Evolutionary conservation across 1,140 invertebrate genomes (phyloP).

Genomic region (Trinorchestia longiramus): DNA sequence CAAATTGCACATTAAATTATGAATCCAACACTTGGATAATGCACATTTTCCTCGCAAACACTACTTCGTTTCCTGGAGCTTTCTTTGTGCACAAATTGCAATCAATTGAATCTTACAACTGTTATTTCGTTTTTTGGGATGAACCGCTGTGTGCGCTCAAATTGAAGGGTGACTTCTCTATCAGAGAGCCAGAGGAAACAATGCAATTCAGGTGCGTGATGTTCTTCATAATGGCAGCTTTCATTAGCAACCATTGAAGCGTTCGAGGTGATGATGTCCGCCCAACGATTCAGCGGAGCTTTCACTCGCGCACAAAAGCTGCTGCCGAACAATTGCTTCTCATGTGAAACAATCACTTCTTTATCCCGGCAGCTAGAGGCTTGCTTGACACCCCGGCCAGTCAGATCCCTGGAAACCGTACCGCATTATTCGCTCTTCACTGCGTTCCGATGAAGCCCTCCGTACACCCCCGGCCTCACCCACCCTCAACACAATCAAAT

Average conservation of each 20-base stretch:
- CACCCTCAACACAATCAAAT: not conserved
- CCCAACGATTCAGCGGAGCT: slow-evolving; percentile 31
- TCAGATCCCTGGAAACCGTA: not conserved
- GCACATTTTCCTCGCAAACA: not conserved
- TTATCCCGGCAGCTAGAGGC: slow-evolving; percentile 12
- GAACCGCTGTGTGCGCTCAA: not conserved
- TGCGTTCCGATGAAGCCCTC: not conserved
- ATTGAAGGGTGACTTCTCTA: not conserved
- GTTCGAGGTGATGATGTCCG: slow-evolving; percentile 42
- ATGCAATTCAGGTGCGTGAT: slow-evolving; percentile 48
- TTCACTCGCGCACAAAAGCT: slow-evolving; percentile 41
- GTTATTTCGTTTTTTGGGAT: not conserved
- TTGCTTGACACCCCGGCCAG: not conserved
- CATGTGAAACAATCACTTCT: slow-evolving; percentile 46
- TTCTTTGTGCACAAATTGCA: not conserved
- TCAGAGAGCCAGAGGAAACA: slow-evolving; percentile 24
- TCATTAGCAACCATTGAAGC: slow-evolving; percentile 51
- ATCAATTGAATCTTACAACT: not conserved
- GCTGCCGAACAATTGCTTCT: slow-evolving; percentile 20
- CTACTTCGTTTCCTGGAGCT: not conserved
- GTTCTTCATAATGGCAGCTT: slow-evolving; percentile 42
- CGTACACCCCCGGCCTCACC: not conserved
- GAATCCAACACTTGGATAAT: not conserved
- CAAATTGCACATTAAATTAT: too few relatives aligned
- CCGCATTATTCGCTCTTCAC: not conserved